These are phyloP conservation scores for Plecturocebus donacophilus DNA, from an alignment of 2,113 vertebrate species.

Conservation along the genomic window DNA sequence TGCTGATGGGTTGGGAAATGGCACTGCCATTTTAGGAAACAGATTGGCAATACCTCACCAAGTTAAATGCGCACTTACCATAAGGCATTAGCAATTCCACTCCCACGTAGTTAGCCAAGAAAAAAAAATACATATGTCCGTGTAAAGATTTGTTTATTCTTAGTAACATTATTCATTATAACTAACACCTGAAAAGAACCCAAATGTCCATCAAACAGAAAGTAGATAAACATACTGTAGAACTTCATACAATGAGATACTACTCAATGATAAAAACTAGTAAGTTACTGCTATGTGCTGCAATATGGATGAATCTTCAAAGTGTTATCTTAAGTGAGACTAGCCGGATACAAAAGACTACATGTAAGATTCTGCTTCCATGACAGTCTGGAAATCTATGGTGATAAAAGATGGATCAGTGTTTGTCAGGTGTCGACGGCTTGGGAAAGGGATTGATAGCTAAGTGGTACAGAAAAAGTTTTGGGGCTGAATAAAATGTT, in stretches of 20 bases:
- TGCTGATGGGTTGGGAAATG: background rate
- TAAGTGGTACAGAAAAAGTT: background rate
- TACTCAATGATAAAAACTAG: background rate
- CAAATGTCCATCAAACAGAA: background rate
- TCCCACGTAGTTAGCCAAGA: background rate
- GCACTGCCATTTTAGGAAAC: background rate
- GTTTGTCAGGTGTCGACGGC: background rate
- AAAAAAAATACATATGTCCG: background rate
- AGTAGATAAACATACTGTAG: background rate
- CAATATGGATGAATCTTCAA: background rate
- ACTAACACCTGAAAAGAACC: background rate
- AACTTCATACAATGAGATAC: background rate
- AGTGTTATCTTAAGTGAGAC: background rate
- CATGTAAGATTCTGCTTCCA: fast-evolving
- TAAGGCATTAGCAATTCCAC: background rate
- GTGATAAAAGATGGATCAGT: background rate
- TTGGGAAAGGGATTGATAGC: background rate
- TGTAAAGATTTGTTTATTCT: background rate
- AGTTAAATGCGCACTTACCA: background rate
- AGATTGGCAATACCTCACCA: background rate
- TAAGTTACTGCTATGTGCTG: fast-evolving
- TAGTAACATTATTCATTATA: background rate
- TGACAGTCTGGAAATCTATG: background rate
- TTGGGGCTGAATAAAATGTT: background rate
- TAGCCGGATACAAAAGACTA: background rate